Percentiles rank a stretch among this genome's conserved stretches.
These are phyloP conservation scores for Scolopax rusticola DNA, from an alignment of 2,797 vertebrate species.

Conservation along the genomic window DNA sequence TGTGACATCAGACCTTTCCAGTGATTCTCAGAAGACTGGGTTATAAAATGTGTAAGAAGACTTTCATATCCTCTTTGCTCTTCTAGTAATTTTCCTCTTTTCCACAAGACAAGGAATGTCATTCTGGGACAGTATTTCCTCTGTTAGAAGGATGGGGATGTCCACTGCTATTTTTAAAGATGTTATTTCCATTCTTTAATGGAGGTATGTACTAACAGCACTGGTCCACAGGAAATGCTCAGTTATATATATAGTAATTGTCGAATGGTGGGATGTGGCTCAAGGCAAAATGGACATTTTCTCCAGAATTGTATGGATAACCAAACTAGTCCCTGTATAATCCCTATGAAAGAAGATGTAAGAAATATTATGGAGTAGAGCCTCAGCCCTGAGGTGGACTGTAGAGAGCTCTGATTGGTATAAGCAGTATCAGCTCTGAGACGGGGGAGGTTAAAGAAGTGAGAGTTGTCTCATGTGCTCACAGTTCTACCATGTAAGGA, in stretches of 20 bases:
- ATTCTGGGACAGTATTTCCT: not conserved
- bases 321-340: not conserved
- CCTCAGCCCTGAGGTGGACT: not conserved
- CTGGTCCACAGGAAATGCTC: not conserved
- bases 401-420: not conserved
- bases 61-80: not conserved
- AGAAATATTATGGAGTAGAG: not conserved
- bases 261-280: not conserved
- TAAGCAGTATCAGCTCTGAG: not conserved
- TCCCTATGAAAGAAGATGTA: not conserved
- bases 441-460: not conserved
- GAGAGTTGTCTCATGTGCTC: not conserved
- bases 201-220: not conserved
- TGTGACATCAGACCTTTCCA: not conserved
- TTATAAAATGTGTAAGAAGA: not conserved
- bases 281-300: not conserved
- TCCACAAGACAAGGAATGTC: not conserved
- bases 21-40: not conserved
- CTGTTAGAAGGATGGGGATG: not conserved
- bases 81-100: not conserved
- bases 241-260: not conserved
- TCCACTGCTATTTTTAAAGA: not conserved
- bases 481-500: not conserved
- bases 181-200: not conserved
- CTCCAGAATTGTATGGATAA: not conserved